These are phyloP conservation scores for Elanus axillaris DNA, from an alignment of 2,113 vertebrate genomes.

Conservation along the genomic window DNA sequence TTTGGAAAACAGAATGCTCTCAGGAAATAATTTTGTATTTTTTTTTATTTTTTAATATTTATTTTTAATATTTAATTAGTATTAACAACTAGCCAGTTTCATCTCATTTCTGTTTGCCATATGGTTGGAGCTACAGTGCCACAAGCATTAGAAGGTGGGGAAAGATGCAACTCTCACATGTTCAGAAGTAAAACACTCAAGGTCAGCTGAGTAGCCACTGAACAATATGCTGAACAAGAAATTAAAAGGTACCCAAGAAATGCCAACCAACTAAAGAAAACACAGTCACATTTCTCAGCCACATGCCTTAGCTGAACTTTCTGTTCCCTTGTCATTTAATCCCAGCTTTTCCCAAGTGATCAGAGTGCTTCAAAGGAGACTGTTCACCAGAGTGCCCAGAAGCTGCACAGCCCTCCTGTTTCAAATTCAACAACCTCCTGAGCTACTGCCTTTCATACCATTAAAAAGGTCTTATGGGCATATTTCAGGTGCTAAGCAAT, in stretches of 20 bases:
- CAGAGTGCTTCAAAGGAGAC: neutral
- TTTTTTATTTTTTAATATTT: too few species aligned
- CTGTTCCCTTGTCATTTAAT: slow-evolving; percentile 30
- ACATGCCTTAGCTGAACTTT: neutral
- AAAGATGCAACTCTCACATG: neutral
- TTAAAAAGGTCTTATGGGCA: neutral
- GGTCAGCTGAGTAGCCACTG: neutral
- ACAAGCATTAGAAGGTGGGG: neutral
- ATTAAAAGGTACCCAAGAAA: neutral
- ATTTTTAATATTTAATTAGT: too few species aligned
- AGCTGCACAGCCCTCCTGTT: neutral
- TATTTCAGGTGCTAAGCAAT: neutral
- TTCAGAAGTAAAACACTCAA: neutral
- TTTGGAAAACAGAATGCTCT: neutral
- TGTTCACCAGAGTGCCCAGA: neutral
- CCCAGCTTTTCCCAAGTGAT: neutral
- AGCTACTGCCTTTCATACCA: neutral
- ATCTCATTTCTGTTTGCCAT: neutral
- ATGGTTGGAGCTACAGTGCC: neutral
- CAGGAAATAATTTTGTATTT: too few species aligned
- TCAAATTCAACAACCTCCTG: neutral
- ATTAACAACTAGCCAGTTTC: neutral
- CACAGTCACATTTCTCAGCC: neutral
- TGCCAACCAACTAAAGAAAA: neutral
- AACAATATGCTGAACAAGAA: neutral